Conservation (phyloP, 2,113 vertebrate species). For the Rhea pennata region DNA sequence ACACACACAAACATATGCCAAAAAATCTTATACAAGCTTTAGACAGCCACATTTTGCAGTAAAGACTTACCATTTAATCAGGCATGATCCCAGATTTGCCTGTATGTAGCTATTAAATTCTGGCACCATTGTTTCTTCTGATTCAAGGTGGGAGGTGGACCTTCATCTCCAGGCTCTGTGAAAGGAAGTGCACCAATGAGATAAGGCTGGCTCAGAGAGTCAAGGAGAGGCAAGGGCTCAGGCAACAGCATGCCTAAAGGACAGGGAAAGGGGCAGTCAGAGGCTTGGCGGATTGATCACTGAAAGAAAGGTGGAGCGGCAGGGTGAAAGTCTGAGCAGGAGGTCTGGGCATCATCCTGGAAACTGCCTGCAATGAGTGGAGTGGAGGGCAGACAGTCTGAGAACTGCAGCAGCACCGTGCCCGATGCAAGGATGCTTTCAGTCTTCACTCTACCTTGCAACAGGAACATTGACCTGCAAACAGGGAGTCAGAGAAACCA, state of each 20-base stretch:
- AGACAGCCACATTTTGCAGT: background rate
- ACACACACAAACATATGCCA: background rate
- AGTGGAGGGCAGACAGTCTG: fast-evolving
- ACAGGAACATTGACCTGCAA: background rate
- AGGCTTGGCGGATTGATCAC: background rate
- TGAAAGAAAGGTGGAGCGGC: background rate
- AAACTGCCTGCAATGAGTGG: background rate
- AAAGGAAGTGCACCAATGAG: background rate
- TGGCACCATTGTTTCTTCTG: background rate
- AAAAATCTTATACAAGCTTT: background rate
- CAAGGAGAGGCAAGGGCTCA: background rate
- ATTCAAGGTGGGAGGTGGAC: background rate
- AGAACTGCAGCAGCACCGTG: background rate
- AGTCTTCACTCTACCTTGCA: background rate
- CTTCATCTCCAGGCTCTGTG: background rate
- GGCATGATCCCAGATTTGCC: background rate
- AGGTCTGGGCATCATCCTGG: background rate
- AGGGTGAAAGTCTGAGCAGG: background rate
- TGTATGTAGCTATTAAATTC: background rate
- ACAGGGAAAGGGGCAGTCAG: background rate
- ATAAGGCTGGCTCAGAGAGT: background rate
- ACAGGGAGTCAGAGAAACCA: background rate
- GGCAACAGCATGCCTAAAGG: background rate
- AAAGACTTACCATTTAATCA: background rate
- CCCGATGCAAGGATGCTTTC: background rate